A percentile compares a stretch with the other conserved stretches of the same genome.
Evolutionary conservation across 2,113 vertebrate species (phyloP).

Genomic region (Crotalus tigris): DNA sequence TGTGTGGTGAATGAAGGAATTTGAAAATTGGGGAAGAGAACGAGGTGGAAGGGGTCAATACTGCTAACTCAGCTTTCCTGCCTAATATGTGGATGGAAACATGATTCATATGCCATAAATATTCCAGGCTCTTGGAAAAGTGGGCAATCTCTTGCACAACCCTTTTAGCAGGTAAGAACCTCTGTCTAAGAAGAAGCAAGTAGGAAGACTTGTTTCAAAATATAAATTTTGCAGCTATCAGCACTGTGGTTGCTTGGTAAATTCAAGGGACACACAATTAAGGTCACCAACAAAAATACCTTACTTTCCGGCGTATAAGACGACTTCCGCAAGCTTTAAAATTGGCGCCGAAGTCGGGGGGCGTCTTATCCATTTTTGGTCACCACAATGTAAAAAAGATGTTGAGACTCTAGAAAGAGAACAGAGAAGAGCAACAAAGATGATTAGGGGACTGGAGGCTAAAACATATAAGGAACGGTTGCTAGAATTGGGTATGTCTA

Average conservation of each 20-base stretch:
- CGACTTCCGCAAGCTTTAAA: no score
- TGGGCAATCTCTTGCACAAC: not conserved
- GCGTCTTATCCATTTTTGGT: no score
- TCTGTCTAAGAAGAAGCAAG: not conserved
- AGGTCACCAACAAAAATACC: not conserved
- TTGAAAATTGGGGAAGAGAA: not conserved
- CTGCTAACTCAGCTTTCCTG: not conserved
- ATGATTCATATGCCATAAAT: not conserved
- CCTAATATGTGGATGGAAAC: not conserved
- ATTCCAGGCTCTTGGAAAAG: not conserved
- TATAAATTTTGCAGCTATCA: not conserved
- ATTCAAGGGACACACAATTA: not conserved
- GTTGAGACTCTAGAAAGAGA: no score
- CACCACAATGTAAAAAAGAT: no score
- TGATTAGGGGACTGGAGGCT: no score
- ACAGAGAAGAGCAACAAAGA: no score
- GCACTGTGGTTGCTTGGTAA: not conserved
- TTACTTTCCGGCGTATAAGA: no score
- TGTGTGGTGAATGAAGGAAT: not conserved
- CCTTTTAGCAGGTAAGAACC: not conserved
- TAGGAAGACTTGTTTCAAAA: not conserved
- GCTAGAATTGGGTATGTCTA: no score
- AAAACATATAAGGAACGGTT: no score
- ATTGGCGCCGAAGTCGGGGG: no score
- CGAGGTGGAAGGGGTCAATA: not conserved